These are phyloP conservation scores for Eristalis intricaria DNA, from an alignment of 2,888 invertebrate genomes.

Conservation along the genomic window DNA sequence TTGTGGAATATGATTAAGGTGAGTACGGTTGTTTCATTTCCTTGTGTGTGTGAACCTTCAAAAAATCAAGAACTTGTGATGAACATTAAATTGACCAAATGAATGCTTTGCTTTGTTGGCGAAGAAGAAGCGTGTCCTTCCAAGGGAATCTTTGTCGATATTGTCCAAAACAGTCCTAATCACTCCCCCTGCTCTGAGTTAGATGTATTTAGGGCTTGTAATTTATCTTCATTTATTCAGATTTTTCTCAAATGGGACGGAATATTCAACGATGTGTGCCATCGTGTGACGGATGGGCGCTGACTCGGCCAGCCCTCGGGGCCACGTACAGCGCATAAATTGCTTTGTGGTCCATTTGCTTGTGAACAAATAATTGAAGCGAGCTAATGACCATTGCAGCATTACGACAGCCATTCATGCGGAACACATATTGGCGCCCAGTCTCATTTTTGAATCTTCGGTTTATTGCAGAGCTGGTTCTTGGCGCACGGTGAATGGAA, in stretches of 20 bases:
- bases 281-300: not conserved
- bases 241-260: not conserved
- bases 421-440: too few relatives aligned
- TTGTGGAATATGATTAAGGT: not conserved
- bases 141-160: too few relatives aligned
- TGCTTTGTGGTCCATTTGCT: not conserved
- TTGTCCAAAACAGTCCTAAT: not conserved
- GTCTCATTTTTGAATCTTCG: too few relatives aligned
- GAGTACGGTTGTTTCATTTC: not conserved
- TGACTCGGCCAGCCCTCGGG: not conserved
- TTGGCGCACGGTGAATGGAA: too few relatives aligned
- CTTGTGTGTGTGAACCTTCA: too few relatives aligned
- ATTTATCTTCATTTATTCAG: not conserved
- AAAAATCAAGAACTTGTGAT: too few relatives aligned
- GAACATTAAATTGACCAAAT: too few relatives aligned
- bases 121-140: too few relatives aligned
- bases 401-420: not conserved
- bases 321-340: not conserved
- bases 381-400: not conserved
- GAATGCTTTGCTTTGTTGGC: too few relatives aligned
- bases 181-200: not conserved
- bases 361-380: not conserved
- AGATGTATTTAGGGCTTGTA: not conserved
- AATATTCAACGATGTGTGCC: not conserved
- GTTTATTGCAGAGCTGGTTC: too few relatives aligned